Conservation (phyloP, 2,888 invertebrate genomes). For the Linnaemya vulpina region DNA sequence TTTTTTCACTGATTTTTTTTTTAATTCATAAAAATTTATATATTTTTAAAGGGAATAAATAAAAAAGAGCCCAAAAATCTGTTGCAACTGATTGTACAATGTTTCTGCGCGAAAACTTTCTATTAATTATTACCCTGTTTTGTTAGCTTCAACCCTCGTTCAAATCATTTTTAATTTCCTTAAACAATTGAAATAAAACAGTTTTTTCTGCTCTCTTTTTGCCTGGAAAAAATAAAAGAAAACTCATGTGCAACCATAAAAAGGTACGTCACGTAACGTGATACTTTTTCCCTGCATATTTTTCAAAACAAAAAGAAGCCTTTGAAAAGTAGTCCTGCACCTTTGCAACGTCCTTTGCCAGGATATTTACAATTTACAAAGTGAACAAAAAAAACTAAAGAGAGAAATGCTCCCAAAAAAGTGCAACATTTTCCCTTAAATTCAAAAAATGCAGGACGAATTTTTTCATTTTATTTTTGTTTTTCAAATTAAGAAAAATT, state of each 20-base stretch:
- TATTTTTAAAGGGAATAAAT: no score
- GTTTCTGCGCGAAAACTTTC: no score
- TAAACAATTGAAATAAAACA: conserved; percentile 25
- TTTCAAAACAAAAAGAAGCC: conserved; percentile 29
- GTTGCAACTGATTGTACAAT: no score
- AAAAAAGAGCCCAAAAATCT: no score
- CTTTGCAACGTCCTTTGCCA: conserved; percentile 57
- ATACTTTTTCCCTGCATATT: conserved; percentile 58
- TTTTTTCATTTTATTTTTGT: no score
- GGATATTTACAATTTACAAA: conserved; percentile 56
- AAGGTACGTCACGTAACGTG: conserved; percentile 66
- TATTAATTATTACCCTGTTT: neutral
- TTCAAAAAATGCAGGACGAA: neutral
- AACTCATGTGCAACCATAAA: conserved; percentile 66
- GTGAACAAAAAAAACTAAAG: neutral
- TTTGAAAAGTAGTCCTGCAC: conserved; percentile 27
- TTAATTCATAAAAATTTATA: no score
- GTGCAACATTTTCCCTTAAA: conserved; percentile 37
- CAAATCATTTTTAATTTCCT: conserved; percentile 13
- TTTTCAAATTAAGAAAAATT: neutral
- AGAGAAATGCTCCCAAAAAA: conserved; percentile 44
- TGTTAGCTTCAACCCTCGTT: neutral
- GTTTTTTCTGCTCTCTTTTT: neutral
- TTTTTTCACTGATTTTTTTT: no score
- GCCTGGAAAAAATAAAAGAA: conserved; percentile 1